Base-by-base conservation (phyloP, 2,888 invertebrate species). In the Cantharis nigra region DNA sequence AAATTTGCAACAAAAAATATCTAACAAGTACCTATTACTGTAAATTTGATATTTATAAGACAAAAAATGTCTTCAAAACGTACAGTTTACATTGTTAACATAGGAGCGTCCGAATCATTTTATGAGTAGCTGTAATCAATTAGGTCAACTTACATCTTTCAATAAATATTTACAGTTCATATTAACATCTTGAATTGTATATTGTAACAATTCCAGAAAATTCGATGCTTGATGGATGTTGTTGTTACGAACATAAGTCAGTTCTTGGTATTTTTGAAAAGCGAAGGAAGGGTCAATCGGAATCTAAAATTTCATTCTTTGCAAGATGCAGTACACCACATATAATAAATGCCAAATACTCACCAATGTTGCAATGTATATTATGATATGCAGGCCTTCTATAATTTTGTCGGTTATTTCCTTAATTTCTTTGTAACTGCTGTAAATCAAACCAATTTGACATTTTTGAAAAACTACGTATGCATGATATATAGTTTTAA, bases 221-320 rank as follows among this genome's bases (percentile, higher is more conserved):
- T 94, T 95, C 79, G 91, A 91, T 0, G 96, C 96, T 49, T 95
- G 91, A 11, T 33, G 3, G 4, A 33, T 33, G 20, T 95, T 92
- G 81, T 91, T 88, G 84, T 95, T 95, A 72, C 96, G 88, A 63
- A 91, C 90, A 0, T 86, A 87, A 93, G 94, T 96, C 67, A 96
- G 86, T 81, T 94, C 93, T 82, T 92, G 92, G 2, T 93, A 93
- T 86, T 95, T 95, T 86, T 93, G 90, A 86, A 93, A 90, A 1
- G 95, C 95, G 75, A 93, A 80, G 79, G 91, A 94, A 0, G 96
- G 96, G 88, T 96, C 95, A 16, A 93, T 95, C 3, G 93, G 94
- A 83, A 96, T 90, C 95, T 96, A 67, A 67, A 67, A 65, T 11
- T 65, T 13, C 0, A 9, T 7, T 1, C 7, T 4, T 49, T 49